Conservation (phyloP, 2,888 invertebrate species). For the Apodemia hepburni region DNA sequence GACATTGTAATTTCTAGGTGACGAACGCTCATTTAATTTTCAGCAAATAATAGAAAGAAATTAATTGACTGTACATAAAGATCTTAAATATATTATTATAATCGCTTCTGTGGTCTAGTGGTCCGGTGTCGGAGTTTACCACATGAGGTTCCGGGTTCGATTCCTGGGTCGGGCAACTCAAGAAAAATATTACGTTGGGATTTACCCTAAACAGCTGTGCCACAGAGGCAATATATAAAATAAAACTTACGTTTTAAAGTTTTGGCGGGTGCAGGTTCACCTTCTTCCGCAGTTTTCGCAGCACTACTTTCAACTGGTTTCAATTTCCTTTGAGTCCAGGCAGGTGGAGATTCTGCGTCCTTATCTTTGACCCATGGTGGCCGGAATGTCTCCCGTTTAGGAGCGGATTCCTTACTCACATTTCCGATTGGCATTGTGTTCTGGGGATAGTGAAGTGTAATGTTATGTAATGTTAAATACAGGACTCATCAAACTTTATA, state of each 20-base stretch:
- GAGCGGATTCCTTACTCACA: constrained; percentile 71
- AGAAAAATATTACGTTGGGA: too few relatives aligned
- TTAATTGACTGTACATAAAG: too few relatives aligned
- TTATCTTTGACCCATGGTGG: constrained; percentile 89
- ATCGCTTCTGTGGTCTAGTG: too few relatives aligned
- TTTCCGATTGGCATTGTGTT: constrained; percentile 68
- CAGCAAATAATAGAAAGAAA: too few relatives aligned
- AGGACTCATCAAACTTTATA: too few relatives aligned
- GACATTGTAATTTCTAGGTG: not conserved
- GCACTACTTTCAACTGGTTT: constrained; percentile 56
- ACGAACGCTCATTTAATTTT: not conserved
- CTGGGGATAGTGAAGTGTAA: constrained; percentile 23
- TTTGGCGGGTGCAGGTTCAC: constrained; percentile 38
- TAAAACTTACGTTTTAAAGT: constrained; percentile 58
- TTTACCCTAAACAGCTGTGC: too few relatives aligned
- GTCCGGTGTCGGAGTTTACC: too few relatives aligned
- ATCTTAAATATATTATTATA: too few relatives aligned
- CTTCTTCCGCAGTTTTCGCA: constrained; percentile 40
- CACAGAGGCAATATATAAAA: not conserved
- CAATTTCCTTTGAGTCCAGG: constrained; percentile 81
- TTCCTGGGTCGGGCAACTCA: too few relatives aligned
- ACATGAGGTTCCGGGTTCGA: too few relatives aligned
- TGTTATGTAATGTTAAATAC: constrained; percentile 22
- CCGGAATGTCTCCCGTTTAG: constrained; percentile 83
- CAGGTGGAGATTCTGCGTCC: constrained; percentile 79